Evolutionary conservation across 2,888 invertebrate species (phyloP), one percentile per base, ranked within the genome.

Genomic region (Synergus umbraculus): DNA sequence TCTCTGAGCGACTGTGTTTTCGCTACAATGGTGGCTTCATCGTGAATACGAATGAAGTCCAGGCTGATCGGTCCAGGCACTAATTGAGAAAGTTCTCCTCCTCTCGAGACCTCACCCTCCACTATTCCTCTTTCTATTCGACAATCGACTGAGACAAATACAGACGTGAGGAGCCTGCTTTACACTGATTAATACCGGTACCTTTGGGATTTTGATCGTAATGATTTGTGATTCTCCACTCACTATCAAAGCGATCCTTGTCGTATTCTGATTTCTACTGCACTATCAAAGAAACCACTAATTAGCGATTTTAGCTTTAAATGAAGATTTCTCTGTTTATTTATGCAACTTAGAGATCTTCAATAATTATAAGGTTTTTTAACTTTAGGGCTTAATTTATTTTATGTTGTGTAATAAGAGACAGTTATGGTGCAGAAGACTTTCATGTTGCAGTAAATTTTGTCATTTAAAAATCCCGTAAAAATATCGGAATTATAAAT

Each of bases 11-110:
- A 66, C 77, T 76, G 29, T 77, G 79, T 79, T 84, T 76, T 82
- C 78, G 83, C 83, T 86, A 86, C 84, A 86, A 87, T 86, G 81
- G 82, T 78, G 69, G 81, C 76, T 83, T 86, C 86, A 86, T 87
- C 86, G 86, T 88, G 89, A 89, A 89, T 89, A 86, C 87, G 86
- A 89, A 89, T 88, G 87, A 89, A 87, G 83, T 84, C 78, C 82
- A 81, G 88, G 87, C 87, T 87, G 88, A 88, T 89, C 84, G 84
- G 84, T 81, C 82, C 82, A 67, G 84, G 83, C 85, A 86, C 88
- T 89, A 89, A 89, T 89, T 89, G 89, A 89, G 89, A 89, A 89
- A 89, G 87, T 88, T 89, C 82, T 79, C 79, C 79, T 82, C 78
- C 82, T 81, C 79, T 80, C 67, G 79, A 78, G 79, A 37, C 15